phyloP scores from a whole-genome alignment of 2,888 invertebrate genomes.

The Cryptophagus acutangulus region DNA sequence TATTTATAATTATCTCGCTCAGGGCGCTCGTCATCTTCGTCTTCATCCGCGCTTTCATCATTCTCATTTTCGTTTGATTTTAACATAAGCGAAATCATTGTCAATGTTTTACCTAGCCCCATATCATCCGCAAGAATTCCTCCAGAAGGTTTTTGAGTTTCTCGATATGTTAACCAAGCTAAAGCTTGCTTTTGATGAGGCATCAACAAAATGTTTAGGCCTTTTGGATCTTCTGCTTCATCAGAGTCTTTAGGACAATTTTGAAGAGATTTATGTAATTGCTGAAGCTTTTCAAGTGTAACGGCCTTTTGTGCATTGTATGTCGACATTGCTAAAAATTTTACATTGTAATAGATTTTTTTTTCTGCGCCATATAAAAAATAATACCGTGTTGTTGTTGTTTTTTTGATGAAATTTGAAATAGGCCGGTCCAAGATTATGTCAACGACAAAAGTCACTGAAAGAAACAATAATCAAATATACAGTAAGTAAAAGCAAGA shows the following conservation, averaged over 20 bases:
- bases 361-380: too few species aligned
- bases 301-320: conserved; percentile 63
- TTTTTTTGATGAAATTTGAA: too few species aligned
- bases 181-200: conserved; percentile 81
- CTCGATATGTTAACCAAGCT: conserved; percentile 86
- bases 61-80: conserved; percentile 49
- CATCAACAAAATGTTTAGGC: conserved; percentile 66
- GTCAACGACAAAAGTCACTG: too few species aligned
- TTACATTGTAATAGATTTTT: too few species aligned
- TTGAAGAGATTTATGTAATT: conserved; percentile 65
- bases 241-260: conserved; percentile 61
- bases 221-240: conserved; percentile 56
- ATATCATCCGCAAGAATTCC: conserved; percentile 85
- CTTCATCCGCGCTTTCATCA: conserved; percentile 35
- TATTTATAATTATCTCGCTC: conserved; percentile 17
- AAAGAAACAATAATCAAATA: too few species aligned
- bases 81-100: conserved; percentile 72
- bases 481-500: too few species aligned
- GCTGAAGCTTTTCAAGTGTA: conserved; percentile 67
- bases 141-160: conserved; percentile 76
- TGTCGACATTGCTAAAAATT: conserved; percentile 67
- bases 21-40: conserved; percentile 31
- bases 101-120: conserved; percentile 79
- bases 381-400: too few species aligned
- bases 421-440: too few species aligned